A percentile compares a stretch with the other conserved stretches of the same genome.
These are phyloP conservation scores for Junonia oenone DNA, from an alignment of 2,888 invertebrate species.

Conservation along the genomic window DNA sequence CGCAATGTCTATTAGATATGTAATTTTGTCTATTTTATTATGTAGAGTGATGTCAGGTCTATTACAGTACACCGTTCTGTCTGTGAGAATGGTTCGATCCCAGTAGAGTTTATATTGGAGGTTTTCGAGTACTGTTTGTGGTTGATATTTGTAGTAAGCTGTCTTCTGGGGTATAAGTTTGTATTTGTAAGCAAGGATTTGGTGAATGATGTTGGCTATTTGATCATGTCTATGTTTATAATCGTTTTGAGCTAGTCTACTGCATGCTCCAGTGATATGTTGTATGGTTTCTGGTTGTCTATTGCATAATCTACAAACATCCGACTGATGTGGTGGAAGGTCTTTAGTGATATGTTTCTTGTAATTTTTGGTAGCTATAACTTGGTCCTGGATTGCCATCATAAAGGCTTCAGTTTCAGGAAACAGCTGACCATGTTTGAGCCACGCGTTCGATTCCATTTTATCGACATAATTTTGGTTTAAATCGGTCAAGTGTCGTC, in stretches of 20 bases:
- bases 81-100: constrained; percentile 47
- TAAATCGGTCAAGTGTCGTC: neutral
- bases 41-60: constrained; percentile 11
- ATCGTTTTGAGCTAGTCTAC: constrained; percentile 20
- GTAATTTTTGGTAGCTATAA: constrained; percentile 33
- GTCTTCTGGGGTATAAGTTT: neutral
- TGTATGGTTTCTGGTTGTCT: constrained; percentile 15
- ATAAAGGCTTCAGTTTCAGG: constrained; percentile 31
- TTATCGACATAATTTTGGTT: neutral
- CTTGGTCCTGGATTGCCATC: constrained; percentile 39
- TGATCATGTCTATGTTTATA: constrained; percentile 9
- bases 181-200: constrained; percentile 1
- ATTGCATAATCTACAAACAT: constrained; percentile 21
- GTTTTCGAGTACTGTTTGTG: neutral
- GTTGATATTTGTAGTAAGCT: constrained; percentile 5
- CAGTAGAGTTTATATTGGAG: neutral
- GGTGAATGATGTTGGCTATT: constrained; percentile 5
- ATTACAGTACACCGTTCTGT: constrained; percentile 42
- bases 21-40: constrained; percentile 1
- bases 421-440: constrained; percentile 22
- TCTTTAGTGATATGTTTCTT: constrained; percentile 23
- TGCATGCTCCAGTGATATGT: constrained; percentile 24
- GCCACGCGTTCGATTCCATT: neutral
- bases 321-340: constrained; percentile 5
- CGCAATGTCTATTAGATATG: neutral